Evolutionary conservation across 2,113 vertebrate genomes (phyloP).

Genomic region (Scolopax mira): DNA sequence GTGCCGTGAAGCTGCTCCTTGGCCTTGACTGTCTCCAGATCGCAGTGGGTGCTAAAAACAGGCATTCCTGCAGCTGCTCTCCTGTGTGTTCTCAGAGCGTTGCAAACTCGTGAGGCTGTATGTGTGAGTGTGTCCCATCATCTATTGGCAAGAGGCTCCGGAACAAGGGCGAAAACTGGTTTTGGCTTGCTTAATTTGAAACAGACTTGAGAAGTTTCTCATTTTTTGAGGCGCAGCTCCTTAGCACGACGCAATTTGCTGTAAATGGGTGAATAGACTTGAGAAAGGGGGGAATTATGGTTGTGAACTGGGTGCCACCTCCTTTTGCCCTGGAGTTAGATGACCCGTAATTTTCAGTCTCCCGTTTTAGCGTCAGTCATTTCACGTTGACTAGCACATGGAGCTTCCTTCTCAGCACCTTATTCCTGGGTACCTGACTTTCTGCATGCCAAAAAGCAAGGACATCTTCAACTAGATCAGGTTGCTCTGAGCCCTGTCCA

Average conservation of each 20-base stretch:
- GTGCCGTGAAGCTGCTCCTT: neutral
- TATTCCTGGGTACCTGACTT: neutral
- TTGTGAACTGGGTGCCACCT: neutral
- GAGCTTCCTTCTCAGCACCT: neutral
- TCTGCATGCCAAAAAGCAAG: neutral
- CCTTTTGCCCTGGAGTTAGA: neutral
- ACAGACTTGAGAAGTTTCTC: neutral
- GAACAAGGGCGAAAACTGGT: neutral
- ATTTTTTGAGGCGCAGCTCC: neutral
- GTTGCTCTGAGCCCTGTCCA: neutral
- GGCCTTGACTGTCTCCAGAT: neutral
- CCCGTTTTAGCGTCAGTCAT: neutral
- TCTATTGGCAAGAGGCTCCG: neutral
- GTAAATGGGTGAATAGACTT: neutral
- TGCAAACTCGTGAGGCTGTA: neutral
- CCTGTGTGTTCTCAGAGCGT: neutral
- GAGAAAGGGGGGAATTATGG: neutral
- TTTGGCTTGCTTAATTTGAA: neutral
- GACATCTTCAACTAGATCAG: neutral
- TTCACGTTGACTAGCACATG: accelerated
- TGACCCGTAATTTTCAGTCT: neutral
- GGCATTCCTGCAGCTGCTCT: neutral
- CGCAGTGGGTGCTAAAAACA: neutral
- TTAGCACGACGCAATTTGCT: neutral
- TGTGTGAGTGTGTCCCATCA: neutral